A percentile compares a stretch with the other conserved stretches of the same genome.
phyloP scores from a whole-genome alignment of 2,888 invertebrate genomes.

The Ernsta delagoae region DNA sequence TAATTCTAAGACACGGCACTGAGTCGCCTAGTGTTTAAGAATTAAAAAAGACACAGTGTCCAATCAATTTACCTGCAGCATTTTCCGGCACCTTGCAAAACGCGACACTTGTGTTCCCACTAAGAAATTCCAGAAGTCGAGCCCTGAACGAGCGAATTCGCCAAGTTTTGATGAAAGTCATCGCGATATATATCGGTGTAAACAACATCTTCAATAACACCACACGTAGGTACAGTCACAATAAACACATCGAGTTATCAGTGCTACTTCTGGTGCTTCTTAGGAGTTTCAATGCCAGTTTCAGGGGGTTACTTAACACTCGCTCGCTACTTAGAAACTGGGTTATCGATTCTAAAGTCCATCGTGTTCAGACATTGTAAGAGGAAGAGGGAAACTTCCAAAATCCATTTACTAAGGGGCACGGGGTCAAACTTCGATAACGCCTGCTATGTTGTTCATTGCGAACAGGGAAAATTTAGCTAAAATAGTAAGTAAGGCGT shows the following conservation, averaged over 20 bases:
- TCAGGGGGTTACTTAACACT: conserved; percentile 35
- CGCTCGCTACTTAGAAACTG: conserved; percentile 49
- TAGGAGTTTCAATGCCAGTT: conserved; percentile 11
- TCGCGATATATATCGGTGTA: conserved; percentile 92
- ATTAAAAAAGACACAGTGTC: too few relatives aligned
- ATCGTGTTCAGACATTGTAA: conserved; percentile 45
- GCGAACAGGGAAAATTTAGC: not conserved
- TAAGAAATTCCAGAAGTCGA: conserved; percentile 86
- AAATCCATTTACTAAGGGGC: not conserved
- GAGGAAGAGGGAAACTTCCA: conserved; percentile 2
- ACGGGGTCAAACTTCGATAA: not conserved
- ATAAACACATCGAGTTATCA: not conserved
- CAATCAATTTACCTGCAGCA: conserved; percentile 66
- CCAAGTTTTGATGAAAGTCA: conserved; percentile 93
- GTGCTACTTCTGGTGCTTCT: conserved; percentile 5
- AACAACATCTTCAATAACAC: conserved; percentile 86
- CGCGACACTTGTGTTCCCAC: conserved; percentile 84
- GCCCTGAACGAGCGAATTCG: conserved; percentile 88
- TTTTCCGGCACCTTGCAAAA: conserved; percentile 86
- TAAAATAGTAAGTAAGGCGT: not conserved
- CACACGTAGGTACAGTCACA: conserved; percentile 11
- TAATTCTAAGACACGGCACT: too few relatives aligned
- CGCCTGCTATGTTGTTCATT: not conserved
- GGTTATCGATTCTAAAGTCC: conserved; percentile 80
- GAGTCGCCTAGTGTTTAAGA: too few relatives aligned